Percentiles rank a stretch among this genome's conserved stretches.
Conservation (phyloP, 1,140 invertebrate species). For the Anastrepha obliqua region DNA sequence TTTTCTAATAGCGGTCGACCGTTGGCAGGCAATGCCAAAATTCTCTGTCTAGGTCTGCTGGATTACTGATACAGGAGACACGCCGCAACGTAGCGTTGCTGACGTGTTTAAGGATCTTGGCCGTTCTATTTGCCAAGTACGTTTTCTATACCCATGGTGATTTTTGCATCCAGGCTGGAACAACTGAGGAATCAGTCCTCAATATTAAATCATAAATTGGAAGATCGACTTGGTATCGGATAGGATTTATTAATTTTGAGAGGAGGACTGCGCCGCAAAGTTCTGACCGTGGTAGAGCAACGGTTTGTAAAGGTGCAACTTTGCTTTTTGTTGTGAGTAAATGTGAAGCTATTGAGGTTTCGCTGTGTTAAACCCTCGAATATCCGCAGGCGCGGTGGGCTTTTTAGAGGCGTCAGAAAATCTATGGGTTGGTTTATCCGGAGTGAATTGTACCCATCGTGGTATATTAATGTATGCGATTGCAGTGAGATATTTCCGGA, state of each 20-base stretch:
- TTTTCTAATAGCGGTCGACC: too few relatives aligned
- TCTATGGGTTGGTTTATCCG: neutral
- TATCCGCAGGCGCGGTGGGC: neutral
- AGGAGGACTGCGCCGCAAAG: neutral
- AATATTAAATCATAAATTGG: too few relatives aligned
- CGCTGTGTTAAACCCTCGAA: neutral
- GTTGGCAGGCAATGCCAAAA: too few relatives aligned
- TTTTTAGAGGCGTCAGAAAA: conserved; percentile 36
- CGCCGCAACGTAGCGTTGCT: neutral
- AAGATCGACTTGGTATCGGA: too few relatives aligned
- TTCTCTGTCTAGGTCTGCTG: neutral
- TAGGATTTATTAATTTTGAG: neutral
- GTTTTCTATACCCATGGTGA: neutral
- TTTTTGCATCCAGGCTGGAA: neutral
- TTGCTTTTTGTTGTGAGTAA: too few relatives aligned
- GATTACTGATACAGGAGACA: neutral
- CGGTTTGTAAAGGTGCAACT: too few relatives aligned
- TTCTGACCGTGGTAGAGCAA: too few relatives aligned
- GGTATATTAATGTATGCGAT: neutral
- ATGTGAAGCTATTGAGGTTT: neutral
- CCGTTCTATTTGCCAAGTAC: neutral
- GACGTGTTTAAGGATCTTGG: neutral
- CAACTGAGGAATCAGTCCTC: too few relatives aligned
- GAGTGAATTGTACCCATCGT: neutral
- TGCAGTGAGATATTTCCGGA: neutral